Evolutionary conservation across 2,888 invertebrate genomes (phyloP).

Genomic region (Caradrina clavipalpis): DNA sequence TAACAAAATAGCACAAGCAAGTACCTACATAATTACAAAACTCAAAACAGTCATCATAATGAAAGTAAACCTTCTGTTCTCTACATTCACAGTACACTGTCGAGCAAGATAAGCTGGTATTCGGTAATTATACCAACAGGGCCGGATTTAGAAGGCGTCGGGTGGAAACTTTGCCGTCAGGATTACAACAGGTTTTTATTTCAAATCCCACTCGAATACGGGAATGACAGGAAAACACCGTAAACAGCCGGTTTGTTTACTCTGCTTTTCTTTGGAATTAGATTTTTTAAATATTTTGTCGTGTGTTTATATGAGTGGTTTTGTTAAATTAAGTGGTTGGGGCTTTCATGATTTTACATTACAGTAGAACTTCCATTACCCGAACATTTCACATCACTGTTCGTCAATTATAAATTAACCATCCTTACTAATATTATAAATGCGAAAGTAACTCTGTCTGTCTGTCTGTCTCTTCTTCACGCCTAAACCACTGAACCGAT

Average conservation of each 20-base stretch:
- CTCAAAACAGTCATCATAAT: background rate
- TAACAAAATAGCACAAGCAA: no score
- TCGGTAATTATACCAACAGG: conserved; percentile 46
- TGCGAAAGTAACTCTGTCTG: no score
- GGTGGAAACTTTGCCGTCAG: conserved; percentile 8
- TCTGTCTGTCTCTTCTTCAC: no score
- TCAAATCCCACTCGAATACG: conserved; percentile 37
- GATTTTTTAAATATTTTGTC: conserved; percentile 5
- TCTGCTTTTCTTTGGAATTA: conserved; percentile 20
- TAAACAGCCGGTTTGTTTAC: conserved; percentile 26
- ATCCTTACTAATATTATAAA: no score
- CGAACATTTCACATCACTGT: no score
- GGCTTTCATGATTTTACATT: no score
- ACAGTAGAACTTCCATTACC: no score
- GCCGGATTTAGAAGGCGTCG: conserved; percentile 33
- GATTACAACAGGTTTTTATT: conserved; percentile 37
- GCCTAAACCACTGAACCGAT: no score
- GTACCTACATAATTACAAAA: no score
- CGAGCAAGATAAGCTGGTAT: conserved; percentile 51
- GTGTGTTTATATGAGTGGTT: background rate
- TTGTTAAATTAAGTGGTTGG: no score
- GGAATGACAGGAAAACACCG: conserved; percentile 42
- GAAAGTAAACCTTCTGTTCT: conserved; percentile 4
- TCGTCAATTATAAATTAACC: no score
- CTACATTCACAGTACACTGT: conserved; percentile 3